Base-by-base conservation (phyloP, 2,113 vertebrate species). In the Tautogolabrus adspersus region DNA sequence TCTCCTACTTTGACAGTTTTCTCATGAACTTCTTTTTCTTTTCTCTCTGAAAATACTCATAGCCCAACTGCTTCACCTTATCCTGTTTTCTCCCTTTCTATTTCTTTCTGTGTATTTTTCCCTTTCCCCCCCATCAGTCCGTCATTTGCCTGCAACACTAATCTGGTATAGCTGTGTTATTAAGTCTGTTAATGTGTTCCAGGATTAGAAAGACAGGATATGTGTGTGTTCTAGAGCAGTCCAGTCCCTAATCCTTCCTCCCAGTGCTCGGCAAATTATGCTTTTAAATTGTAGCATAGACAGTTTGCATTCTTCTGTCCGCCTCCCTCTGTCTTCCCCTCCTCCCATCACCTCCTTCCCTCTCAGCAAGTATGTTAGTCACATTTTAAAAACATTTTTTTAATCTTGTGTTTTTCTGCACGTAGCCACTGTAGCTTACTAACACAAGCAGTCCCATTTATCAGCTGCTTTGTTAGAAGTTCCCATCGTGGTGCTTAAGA, bases 111-210 rank as follows among this genome's bases (percentile, higher is more conserved):
- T 57, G 13, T 51, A 12, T 60, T 75, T 80, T 38, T 47, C 47
- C 64, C 3, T 1, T 68, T 47, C 58, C 74, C 30, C 72, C 21
- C 55, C 52, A 66, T 84, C 70, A 59, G 66, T 77, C 67, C 22
- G 54, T 81, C 42, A 64, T 63, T 75, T 82, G 56, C 38, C 82
- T 85, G 86, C 86, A 81, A 87, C 86, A 79, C 81, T 92, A 91
- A 91, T 93, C 89, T 77, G 37, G 84, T 88, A 87, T 89, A 81
- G 79, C 72, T 47, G 42, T 84, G 88, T 91, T 93, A 93, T 93
- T 91, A 81, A 80, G 60, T 73, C 57, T 89, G 82, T 88, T 91
- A 91, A 83, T 91, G 82, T 90, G 82, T 86, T 88, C 77, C 37
- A 77, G 88, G 90, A 93, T 93, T 91, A 93, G 83, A 91, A 87